Percentiles rank a stretch among this genome's conserved stretches.
These are phyloP conservation scores for Zaprionus lachaisei DNA, from an alignment of 1,140 invertebrate species.

Conservation along the genomic window DNA sequence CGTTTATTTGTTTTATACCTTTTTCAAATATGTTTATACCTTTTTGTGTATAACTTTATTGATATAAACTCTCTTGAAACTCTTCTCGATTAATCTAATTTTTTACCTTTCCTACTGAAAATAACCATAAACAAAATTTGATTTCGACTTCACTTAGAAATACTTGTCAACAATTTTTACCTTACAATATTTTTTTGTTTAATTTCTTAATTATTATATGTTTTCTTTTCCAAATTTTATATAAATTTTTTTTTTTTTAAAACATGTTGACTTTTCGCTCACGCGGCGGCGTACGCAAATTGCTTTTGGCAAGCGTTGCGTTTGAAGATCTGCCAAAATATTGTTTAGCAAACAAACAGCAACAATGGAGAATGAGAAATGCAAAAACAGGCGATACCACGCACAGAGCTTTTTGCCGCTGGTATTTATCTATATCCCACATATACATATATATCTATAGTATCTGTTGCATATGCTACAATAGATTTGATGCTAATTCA, in stretches of 20 bases:
- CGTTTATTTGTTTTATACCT: neutral
- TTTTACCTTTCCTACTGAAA: too few species aligned
- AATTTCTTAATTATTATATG: conserved; percentile 7
- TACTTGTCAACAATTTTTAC: too few species aligned
- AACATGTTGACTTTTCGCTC: conserved; percentile 43
- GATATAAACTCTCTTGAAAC: too few species aligned
- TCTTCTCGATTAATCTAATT: too few species aligned
- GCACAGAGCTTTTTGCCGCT: conserved; percentile 46
- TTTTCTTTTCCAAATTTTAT: neutral
- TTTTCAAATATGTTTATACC: too few species aligned
- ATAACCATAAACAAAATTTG: too few species aligned
- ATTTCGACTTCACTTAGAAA: too few species aligned
- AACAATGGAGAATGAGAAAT: neutral
- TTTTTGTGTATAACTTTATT: too few species aligned
- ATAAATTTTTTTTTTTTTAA: neutral
- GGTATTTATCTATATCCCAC: conserved; percentile 17
- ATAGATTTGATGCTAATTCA: conserved; percentile 55
- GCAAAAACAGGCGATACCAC: conserved; percentile 52
- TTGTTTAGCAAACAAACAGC: conserved; percentile 77
- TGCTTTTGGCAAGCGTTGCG: conserved; percentile 76
- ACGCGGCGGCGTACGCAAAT: conserved; percentile 59
- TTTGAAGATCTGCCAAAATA: conserved; percentile 78
- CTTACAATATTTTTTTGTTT: neutral
- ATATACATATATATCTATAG: conserved; percentile 9
- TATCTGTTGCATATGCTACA: conserved; percentile 25